A percentile compares a stretch with the other conserved stretches of the same genome.
Conservation (phyloP, 2,113 vertebrate genomes). For the Rhinoderma darwinii region DNA sequence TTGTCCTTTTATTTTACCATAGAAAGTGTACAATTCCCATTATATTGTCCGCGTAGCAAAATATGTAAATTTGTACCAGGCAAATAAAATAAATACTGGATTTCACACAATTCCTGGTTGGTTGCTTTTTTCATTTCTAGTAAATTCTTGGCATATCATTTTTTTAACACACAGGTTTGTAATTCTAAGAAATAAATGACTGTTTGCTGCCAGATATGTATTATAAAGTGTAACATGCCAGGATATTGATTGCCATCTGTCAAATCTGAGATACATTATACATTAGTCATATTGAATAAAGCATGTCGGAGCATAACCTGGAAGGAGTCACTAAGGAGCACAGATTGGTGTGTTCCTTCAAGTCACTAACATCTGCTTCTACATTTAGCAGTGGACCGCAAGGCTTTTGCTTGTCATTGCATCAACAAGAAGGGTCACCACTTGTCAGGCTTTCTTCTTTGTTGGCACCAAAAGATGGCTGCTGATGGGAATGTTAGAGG, state of each 20-base stretch:
- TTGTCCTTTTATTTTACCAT: background rate
- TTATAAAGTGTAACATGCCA: slow-evolving; percentile 13
- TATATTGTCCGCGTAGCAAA: background rate
- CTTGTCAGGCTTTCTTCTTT: slow-evolving; percentile 53
- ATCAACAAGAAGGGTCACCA: slow-evolving; percentile 46
- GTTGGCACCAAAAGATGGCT: slow-evolving; percentile 51
- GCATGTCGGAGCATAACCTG: slow-evolving; percentile 42
- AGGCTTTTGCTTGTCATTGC: slow-evolving; percentile 47
- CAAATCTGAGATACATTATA: slow-evolving; percentile 37
- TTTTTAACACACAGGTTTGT: slow-evolving; percentile 28
- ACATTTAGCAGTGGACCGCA: slow-evolving; percentile 39
- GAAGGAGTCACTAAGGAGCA: slow-evolving; percentile 47
- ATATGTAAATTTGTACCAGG: slow-evolving; percentile 4
- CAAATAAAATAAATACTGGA: slow-evolving; percentile 8
- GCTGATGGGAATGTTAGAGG: slow-evolving; percentile 52
- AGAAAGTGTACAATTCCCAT: background rate
- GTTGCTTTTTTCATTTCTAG: slow-evolving; percentile 25
- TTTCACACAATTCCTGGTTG: slow-evolving; percentile 19
- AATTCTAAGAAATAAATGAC: slow-evolving; percentile 39
- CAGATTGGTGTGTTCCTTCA: slow-evolving; percentile 46
- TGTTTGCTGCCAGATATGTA: slow-evolving; percentile 41
- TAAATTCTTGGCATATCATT: slow-evolving; percentile 38
- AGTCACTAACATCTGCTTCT: slow-evolving; percentile 53
- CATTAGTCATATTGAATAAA: slow-evolving; percentile 43
- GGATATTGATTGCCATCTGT: slow-evolving; percentile 46